Evolutionary conservation across 2,888 invertebrate genomes (phyloP), one percentile per base, ranked within the genome.

Genomic region (Lamellibrachia satsuma): DNA sequence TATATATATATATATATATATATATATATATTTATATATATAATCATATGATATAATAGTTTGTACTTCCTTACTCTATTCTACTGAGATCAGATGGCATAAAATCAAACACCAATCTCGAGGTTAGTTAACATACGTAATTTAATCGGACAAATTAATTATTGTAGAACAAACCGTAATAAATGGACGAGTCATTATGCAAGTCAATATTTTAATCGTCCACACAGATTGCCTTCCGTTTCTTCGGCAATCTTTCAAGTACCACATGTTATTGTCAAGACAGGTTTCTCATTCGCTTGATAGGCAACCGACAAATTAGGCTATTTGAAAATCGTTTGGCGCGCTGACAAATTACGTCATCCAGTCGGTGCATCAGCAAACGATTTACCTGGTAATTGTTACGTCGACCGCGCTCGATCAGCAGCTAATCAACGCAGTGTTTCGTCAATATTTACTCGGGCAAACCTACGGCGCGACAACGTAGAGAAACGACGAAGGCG

Each of bases 381-480:
- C 75, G 75, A 75, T 75, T 75, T 75, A 75, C 75, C 75, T 75
- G 75, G 75, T 75, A 75, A 75, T 75, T 75, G n/a, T 75, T 75
- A 75, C 75, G 75, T 22, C 75, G 75, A 22, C 75, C 15, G 75
- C 75, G 22, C 6, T 3, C 22, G 75, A 15, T n/a, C 22, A 6
- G 75, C 75, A 22, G 75, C 75, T 75, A 75, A 75, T 75, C 75
- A 75, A 22, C 75, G 75, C 75, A 6, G 15, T 22, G 75, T 22
- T 22, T 75, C 75, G 75, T 75, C 75, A 75, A 75, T 75, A 22
- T 75, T 75, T 75, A 75, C 75, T 75, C 75, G 75, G 15, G 22
- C 15, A 75, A 75, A 75, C 22, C 22, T 2, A n/a, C 75, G 75
- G 2, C 75, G 75, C 22, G 75, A 75, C 75, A 39, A 39, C 39